Evolutionary conservation across 2,888 invertebrate species (phyloP), one percentile per base, ranked within the genome.

Genomic region (Apodemia mormo): DNA sequence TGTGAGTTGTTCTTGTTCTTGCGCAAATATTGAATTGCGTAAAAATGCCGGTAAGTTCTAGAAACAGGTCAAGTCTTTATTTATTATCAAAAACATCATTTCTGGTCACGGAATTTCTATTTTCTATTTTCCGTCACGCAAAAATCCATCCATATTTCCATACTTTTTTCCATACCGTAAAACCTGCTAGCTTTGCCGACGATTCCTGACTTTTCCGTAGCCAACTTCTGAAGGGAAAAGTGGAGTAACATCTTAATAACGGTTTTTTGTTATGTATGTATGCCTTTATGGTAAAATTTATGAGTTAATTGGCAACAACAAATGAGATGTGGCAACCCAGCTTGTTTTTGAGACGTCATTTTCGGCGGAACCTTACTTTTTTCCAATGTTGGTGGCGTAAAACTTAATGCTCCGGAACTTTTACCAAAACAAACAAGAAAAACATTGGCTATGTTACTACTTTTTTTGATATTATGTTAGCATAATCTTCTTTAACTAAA

Each of bases 401-500:
- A 56, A 56, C 56, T 29, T 22, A 56, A 22, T 56, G 56, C 6
- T 56, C 22, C 56, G 56, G 56, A 56, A 56, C 56, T 56, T 56
- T 56, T 56, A 29, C 29, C 52, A 52, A 52, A 52, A 52, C 14
- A 52, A 1, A 52, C n/a, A 56, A 22, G 22, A 56, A 56, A 29
- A 56, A 22, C 56, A 29, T 56, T n/a, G 56, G 29, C 56, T n/a
- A n/a, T n/a, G n/a, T n/a, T n/a, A n/a, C n/a, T n/a, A n/a, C n/a
- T n/a, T 22, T 56, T 43, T 56, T 56, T 56, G 56, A 22, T 22
- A 56, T 56, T 56, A 56, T 56, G 56, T 56, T 56, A 29, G 29
- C 56, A 56, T 56, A 56, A 56, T 29, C 56, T 54, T n/a, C 54
- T 56, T 56, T 56, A 56, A 56, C 56, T 56, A 56, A 56, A 56